Evolutionary conservation across 2,888 invertebrate species (phyloP).

Genomic region (Nycteola revayana): DNA sequence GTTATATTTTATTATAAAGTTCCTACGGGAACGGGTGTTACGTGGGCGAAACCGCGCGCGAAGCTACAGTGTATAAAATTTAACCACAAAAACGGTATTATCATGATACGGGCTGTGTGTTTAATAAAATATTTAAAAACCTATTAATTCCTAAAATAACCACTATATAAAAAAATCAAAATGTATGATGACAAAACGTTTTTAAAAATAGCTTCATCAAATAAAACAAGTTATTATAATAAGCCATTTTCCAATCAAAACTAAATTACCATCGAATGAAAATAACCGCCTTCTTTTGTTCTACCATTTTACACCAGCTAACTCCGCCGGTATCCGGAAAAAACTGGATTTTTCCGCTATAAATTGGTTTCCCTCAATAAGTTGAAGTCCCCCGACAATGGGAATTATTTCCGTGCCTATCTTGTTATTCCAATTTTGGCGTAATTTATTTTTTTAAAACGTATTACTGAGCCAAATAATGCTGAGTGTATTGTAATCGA

Average conservation of each 20-base stretch:
- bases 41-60: too few relatives aligned
- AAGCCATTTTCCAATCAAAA: conserved; percentile 21
- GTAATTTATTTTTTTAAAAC: conserved; percentile 54
- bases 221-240: conserved; percentile 14
- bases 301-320: conserved; percentile 22
- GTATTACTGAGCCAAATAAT: conserved; percentile 40
- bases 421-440: conserved; percentile 66
- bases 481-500: conserved; percentile 43
- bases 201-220: conserved; percentile 3
- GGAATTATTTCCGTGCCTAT: conserved; percentile 65
- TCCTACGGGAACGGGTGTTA: too few relatives aligned
- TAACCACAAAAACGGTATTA: too few relatives aligned
- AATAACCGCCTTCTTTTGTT: conserved; percentile 22
- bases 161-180: too few relatives aligned
- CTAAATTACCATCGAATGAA: conserved; percentile 15
- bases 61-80: too few relatives aligned
- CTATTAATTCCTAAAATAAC: too few relatives aligned
- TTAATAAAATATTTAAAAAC: too few relatives aligned
- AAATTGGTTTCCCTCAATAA: conserved; percentile 69
- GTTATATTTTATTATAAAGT: too few relatives aligned
- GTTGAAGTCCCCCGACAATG: conserved; percentile 65
- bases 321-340: conserved; percentile 31
- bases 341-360: conserved; percentile 48
- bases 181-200: too few relatives aligned
- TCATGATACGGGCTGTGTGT: too few relatives aligned